Base-by-base conservation (phyloP, 1,140 invertebrate species). In the Zaprionus camerounensis region DNA sequence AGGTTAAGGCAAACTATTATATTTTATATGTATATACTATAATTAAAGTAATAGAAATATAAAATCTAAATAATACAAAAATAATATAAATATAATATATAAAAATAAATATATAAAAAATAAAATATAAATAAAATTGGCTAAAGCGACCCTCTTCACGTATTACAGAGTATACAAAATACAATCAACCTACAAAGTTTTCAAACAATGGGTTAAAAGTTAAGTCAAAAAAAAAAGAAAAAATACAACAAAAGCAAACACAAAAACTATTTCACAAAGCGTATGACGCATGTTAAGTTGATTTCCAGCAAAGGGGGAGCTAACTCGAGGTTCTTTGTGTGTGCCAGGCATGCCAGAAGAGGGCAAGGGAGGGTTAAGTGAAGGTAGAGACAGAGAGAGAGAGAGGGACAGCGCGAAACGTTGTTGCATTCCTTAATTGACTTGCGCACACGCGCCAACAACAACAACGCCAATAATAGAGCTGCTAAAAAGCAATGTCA, bases 391-490 rank as follows among this genome's bases (percentile, higher is more conserved):
- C 59, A 17, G 31, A 63, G 49, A 15, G 63, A 34, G 70, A 17
- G 31, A 57, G 49, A 17, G 31, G 64, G 17, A 63, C 55, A 44
- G 41, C 17, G 26, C 55, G 74, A 57, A 66, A 63, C 57, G 46
- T 51, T 69, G 66, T 71, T 83, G 80, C 80, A 86, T 86, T 88
- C 84, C 73, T 83, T 62, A 86, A 86, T 86, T 88, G 84, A 73
- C 74, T 78, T 80, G 80, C 70, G 74, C 84, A 88, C 84, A 88
- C 84, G 74, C 77, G 84, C 84, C 71, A 59, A 49, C 61, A 81
- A 64, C 36, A 73, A 63, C 36, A 62, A 67, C 22, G 74, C 71
- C 53, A n/a, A n/a, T 64, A 82, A 78, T 75, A 83, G 58, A 79
- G 68, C 56, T 65, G 65, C 57, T 75, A 44, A 46, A 58, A 64